Conservation (phyloP, 2,797 vertebrate genomes). For the Alfaro cultratus region DNA sequence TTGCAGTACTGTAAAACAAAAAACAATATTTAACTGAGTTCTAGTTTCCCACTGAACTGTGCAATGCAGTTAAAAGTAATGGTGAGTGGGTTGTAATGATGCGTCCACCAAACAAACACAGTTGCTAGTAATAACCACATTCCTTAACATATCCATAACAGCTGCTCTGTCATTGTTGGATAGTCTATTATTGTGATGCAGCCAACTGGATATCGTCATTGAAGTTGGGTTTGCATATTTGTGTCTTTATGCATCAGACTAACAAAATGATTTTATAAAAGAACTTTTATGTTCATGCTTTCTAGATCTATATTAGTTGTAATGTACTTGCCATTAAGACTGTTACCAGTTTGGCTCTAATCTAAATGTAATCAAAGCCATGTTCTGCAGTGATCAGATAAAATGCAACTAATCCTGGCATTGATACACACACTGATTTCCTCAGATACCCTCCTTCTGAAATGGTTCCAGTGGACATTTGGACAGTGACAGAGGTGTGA, state of each 20-base stretch:
- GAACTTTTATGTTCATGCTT: not conserved
- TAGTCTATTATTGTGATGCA: not conserved
- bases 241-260: not conserved
- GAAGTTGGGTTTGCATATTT: not conserved
- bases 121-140: slow-evolving; percentile 6
- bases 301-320: not conserved
- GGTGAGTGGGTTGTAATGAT: not conserved
- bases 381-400: not conserved
- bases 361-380: not conserved
- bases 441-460: slow-evolving; percentile 13
- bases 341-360: not conserved
- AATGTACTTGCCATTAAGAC: not conserved
- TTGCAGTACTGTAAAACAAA: not conserved
- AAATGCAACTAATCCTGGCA: not conserved
- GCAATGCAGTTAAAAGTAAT: not conserved
- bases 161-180: slow-evolving; percentile 1
- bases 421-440: not conserved
- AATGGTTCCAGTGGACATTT: slow-evolving; percentile 41
- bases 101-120: not conserved
- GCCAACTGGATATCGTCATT: not conserved
- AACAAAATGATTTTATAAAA: not conserved
- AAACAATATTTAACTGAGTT: not conserved
- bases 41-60: not conserved
- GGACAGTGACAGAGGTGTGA: slow-evolving; percentile 23
- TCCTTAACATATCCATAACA: slow-evolving; percentile 6